Evolutionary conservation across 2,113 vertebrate genomes (phyloP), one percentile per base, ranked within the genome.

Genomic region (Pteropus alecto): DNA sequence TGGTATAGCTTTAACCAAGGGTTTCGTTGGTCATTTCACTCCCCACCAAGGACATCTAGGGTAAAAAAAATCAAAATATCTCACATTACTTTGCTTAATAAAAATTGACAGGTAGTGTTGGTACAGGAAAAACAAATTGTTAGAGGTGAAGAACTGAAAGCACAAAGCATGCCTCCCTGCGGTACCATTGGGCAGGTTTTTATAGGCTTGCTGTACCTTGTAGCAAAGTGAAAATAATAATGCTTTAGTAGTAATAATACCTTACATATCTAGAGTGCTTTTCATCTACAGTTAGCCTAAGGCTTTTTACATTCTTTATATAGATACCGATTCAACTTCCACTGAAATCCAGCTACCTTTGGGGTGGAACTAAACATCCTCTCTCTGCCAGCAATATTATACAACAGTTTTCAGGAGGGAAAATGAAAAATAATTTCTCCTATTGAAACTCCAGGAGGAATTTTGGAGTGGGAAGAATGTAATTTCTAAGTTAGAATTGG

Each of bases 31-130:
- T 92, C 92, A 97, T 76, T 97, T 97, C 90, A 94, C 95, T 98
- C 96, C 97, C 94, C 89, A 98, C 78, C 91, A 98, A 98, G 97
- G 98, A 95, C 86, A 86, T 60, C 81, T 71, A 97, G 90, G 97
- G 95, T 95, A 93, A 94, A 79, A 92, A 95, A 87, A 84, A 85
- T 78, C 56, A 97, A 96, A 98, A 97, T 97, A 46, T 92, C 96
- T 97, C 93, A 95, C 97, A 97, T 98, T 97, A 98, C 95, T 98
- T 98, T 98, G 97, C 98, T 98, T 98, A 98, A 98, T 98, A 98
- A 98, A 98, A 98, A 98, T 94, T 95, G 98, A 94, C 96, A 97
- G 98, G 97, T 96, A 98, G 96, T 97, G 96, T 98, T 98, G 98
- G 98, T 82, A 83, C 71, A 94, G 96, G 95, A 98, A 89, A 97